phyloP scores from a whole-genome alignment of 2,797 vertebrate genomes.

The Parotocinclus haroldoi region DNA sequence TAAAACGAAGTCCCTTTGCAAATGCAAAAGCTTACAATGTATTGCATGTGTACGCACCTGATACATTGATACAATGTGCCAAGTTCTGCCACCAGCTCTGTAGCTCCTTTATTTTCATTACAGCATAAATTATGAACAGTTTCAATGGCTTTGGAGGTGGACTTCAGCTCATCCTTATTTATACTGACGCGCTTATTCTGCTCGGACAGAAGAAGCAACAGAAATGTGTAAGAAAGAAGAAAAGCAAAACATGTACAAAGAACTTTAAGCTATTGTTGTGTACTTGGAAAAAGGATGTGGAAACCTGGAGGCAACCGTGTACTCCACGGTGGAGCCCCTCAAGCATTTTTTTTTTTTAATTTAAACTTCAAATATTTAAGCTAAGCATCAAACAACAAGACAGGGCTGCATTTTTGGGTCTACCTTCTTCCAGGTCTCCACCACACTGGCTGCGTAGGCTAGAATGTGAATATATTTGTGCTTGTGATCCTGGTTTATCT shows the following conservation, averaged over 20 bases:
- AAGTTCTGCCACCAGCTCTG: slow-evolving; percentile 93
- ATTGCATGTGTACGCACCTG: slow-evolving; percentile 20
- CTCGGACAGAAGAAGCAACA: slow-evolving; percentile 7
- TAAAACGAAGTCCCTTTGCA: neutral
- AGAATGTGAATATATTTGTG: slow-evolving; percentile 98
- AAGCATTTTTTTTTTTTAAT: no score
- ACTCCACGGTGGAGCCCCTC: no score
- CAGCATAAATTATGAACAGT: slow-evolving; percentile 95
- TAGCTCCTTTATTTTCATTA: slow-evolving; percentile 97
- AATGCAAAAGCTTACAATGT: neutral
- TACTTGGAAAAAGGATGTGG: no score
- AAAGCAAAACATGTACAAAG: neutral
- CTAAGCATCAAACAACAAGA: no score
- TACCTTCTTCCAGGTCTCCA: slow-evolving; percentile 99
- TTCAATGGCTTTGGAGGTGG: slow-evolving; percentile 94
- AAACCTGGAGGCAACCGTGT: no score
- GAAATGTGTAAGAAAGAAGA: neutral
- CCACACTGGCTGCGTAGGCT: slow-evolving; percentile 95
- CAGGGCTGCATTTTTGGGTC: neutral
- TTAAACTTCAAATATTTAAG: no score
- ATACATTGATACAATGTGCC: slow-evolving; percentile 94
- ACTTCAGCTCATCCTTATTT: slow-evolving; percentile 96
- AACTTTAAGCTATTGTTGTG: neutral
- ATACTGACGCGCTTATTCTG: slow-evolving; percentile 97
- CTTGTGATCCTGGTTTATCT: slow-evolving; percentile 98